Percentiles rank a stretch among this genome's conserved stretches.
These are phyloP conservation scores for Microcebus lehilahytsara DNA, from an alignment of 2,113 vertebrate genomes.

Conservation along the genomic window DNA sequence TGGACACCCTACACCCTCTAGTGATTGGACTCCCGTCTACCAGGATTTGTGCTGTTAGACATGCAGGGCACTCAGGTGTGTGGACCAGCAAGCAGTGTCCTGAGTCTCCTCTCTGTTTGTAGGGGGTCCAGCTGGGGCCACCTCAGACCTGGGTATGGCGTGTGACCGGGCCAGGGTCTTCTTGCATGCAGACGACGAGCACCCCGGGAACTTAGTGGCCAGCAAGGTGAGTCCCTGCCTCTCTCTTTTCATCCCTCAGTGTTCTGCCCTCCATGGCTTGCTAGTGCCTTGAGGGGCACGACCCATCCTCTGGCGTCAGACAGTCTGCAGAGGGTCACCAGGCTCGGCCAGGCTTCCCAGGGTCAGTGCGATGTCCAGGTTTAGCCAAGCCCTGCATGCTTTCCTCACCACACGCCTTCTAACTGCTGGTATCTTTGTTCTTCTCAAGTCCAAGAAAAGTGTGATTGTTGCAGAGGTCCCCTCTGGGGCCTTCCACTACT, in stretches of 20 bases:
- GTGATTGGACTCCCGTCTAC: fast-evolving
- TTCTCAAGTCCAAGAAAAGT: slow-evolving; percentile 88
- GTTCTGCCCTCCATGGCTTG: not conserved
- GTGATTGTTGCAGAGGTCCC: slow-evolving; percentile 88
- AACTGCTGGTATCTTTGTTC: not conserved
- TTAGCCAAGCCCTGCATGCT: not conserved
- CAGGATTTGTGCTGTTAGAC: not conserved
- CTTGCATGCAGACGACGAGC: slow-evolving; percentile 80
- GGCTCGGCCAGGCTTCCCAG: not conserved
- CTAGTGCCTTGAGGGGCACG: not conserved
- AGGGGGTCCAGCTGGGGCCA: slow-evolving; percentile 54
- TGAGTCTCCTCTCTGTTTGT: not conserved
- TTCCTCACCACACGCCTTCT: not conserved
- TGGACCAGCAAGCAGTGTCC: fast-evolving
- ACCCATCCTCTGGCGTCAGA: not conserved
- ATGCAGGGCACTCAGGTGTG: not conserved
- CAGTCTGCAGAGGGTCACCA: too few relatives aligned
- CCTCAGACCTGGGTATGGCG: slow-evolving; percentile 81
- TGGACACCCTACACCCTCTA: too few relatives aligned
- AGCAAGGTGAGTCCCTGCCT: slow-evolving; percentile 84
- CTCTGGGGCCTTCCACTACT: slow-evolving; percentile 88
- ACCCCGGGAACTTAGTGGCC: slow-evolving; percentile 62
- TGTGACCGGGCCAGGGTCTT: slow-evolving; percentile 80
- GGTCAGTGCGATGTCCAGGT: not conserved
- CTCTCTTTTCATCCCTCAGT: fast-evolving